Base-by-base conservation (phyloP, 2,113 vertebrate genomes). In the Aplodontia rufa region DNA sequence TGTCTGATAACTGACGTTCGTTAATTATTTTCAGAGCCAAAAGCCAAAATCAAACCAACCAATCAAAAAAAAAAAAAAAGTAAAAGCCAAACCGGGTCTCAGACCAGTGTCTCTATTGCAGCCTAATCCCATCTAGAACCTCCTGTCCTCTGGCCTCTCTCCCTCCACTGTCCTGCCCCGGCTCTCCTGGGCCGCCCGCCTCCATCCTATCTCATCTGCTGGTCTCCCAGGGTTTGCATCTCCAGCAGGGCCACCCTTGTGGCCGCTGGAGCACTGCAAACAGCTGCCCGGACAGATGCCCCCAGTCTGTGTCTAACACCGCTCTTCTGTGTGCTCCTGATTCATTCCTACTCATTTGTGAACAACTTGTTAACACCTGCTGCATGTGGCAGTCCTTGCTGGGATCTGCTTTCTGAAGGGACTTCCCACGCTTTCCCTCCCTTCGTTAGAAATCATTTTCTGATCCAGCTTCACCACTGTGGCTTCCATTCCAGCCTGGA, bases 21-120 rank as follows among this genome's bases (percentile, higher is more conserved):
- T 97, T 97, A 97, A 97, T 98, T 96, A 98, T 97, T 98, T 98
- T 97, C 98, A 98, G 98, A 99, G 98, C 94, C 98, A 98, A 98
- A 96, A 97, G 94, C 96, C 97, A 95, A 90, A 90, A 90, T 64
- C 87, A 95, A 96, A 94, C 90, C 53, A 93, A 96, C 81, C 37
- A 93, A 95, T 88, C 55, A 95, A 92, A 97, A 55, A 68, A 62
- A 95, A 96, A n/a, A n/a, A 60, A 42, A 24, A 53, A 51, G 71
- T n/a, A n/a, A 78, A 95, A 92, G 88, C 87, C 47, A 95, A 97
- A 95, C 84, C 84, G 16, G 96, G 95, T 94, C 98, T 98, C 98
- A 98, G 99, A 98, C 98, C 96, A 99, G 99, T 98, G 98, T 99
- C 99, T 99, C 99, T 99, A 99, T 99, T 99, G 99, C 99, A 99